Conservation (phyloP, 2,888 invertebrate species). For the Trisateles emortualis region DNA sequence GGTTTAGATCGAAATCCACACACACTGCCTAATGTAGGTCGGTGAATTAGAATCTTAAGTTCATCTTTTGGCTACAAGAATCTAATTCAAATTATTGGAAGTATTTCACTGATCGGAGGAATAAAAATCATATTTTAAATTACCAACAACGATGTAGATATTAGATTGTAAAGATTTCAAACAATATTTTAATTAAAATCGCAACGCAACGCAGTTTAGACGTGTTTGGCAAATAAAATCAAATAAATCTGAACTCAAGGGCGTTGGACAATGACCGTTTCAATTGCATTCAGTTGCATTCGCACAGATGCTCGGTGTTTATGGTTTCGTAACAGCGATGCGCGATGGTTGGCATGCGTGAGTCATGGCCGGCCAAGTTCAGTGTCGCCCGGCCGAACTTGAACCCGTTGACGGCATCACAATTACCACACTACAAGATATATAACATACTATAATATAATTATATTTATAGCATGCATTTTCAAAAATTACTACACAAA, state of each 20-base stretch:
- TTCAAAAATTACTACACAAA: too few species aligned
- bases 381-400: constrained; percentile 85
- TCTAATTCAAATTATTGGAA: too few species aligned
- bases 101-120: too few species aligned
- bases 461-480: constrained; percentile 27
- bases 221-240: constrained; percentile 14
- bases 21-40: too few species aligned
- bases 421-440: constrained; percentile 59
- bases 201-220: neutral
- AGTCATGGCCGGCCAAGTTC: constrained; percentile 86
- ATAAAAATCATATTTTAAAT: too few species aligned
- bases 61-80: too few species aligned
- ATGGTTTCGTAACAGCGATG: constrained; percentile 83
- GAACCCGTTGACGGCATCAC: constrained; percentile 71
- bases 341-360: constrained; percentile 76
- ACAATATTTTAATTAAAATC: neutral
- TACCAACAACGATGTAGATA: neutral
- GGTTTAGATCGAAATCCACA: too few species aligned
- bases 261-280: constrained; percentile 57
- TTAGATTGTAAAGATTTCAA: neutral
- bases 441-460: constrained; percentile 50
- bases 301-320: constrained; percentile 76
- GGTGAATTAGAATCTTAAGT: too few species aligned
- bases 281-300: constrained; percentile 60
- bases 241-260: constrained; percentile 46